Base-by-base conservation (phyloP, 2,888 invertebrate species). In the Agonopterix heracliana region DNA sequence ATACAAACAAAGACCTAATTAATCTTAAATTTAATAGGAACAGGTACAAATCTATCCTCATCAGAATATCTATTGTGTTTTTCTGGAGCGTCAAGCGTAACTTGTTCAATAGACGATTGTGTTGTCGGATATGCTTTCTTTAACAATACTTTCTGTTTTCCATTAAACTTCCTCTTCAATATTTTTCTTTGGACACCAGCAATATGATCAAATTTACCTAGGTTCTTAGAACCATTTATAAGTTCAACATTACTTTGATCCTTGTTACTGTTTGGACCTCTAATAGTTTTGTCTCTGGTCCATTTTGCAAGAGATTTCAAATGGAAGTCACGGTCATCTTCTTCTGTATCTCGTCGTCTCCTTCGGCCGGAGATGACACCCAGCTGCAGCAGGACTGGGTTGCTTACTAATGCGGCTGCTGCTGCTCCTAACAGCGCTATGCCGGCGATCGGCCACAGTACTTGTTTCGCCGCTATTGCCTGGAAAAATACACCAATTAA, bases 361-460 rank as follows among this genome's bases (percentile, higher is more conserved):
- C 89, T 73, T 55, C 89, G 81, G 11, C 93, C 94, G 11, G 93
- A 90, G 8, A 95, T 87, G 0, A 94, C 93, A 26, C 95, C 95
- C 42, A 96, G 89, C 73, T 95, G 95, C 38, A 96, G 77, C 10
- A 96, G 89, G 47, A 95, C 89, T 3, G 96, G 95, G 78, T 95
- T 95, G 59, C 91, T 91, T 48, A 94, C 93, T 51, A 95, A 82
- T 11, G 95, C 92, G 14, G 95, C 95, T 1, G 95, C 95, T 34
- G 95, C 94, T 34, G 95, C 94, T 38, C 95, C 95, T 45, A 94
- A 78, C n/a, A 96, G 87, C 1, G 95, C 95, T 43, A 95, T 91
- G 14, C 95, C 95, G 40, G 95, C 95, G 56, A 95, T 76, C 0
- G 95, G 95, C 71, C 93, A 90, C 45, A 94, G 75, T 40, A 93